phyloP scores from a whole-genome alignment of 2,888 invertebrate species.

The Aphodius granarius region DNA sequence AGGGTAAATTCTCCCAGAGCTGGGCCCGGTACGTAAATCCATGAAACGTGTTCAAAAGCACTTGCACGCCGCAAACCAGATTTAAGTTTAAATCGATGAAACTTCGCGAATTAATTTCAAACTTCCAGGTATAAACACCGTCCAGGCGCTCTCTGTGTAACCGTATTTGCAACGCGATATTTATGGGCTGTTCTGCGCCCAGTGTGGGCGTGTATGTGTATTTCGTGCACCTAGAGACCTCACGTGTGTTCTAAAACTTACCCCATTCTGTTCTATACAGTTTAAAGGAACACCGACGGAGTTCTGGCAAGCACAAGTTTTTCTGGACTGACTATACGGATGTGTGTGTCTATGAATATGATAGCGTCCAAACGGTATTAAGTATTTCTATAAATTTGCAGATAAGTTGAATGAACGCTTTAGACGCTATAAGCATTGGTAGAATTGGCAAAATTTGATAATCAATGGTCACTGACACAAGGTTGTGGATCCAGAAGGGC shows the following conservation, averaged over 20 bases:
- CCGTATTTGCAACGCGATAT: background rate
- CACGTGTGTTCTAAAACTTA: background rate
- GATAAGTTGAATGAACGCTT: no score
- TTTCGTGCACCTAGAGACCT: background rate
- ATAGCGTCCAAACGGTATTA: no score
- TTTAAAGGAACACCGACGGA: background rate
- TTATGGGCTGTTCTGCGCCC: background rate
- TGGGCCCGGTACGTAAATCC: background rate
- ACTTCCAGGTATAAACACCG: background rate
- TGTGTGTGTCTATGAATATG: no score
- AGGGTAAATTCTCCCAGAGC: background rate
- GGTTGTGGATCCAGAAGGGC: no score
- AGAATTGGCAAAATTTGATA: no score
- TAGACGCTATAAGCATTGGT: no score
- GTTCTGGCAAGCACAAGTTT: no score
- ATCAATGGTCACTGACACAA: no score
- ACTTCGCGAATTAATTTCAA: slow-evolving; percentile 10
- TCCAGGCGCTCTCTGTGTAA: background rate
- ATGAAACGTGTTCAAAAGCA: background rate
- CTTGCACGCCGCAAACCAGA: background rate
- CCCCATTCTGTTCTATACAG: background rate
- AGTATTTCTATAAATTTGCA: no score
- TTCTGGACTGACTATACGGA: no score
- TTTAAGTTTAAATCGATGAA: slow-evolving; percentile 9
- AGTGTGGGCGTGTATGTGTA: background rate